Evolutionary conservation across 2,888 invertebrate species (phyloP), one percentile per base, ranked within the genome.

Genomic region (Aphelenchoides bicaudatus): DNA sequence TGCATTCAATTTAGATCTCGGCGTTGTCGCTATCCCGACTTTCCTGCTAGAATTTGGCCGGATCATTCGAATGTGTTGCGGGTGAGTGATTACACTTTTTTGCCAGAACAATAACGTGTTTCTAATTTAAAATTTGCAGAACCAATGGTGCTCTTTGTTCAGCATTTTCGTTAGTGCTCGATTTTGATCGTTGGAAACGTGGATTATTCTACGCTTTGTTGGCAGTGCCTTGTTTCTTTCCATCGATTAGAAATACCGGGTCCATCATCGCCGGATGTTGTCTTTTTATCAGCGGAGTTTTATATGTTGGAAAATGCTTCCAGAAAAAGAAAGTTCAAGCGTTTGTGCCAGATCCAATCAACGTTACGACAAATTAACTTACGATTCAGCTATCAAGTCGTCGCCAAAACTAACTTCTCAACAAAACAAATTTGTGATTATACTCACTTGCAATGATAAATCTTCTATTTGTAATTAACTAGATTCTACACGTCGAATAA

Each of bases 281-380:
- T 27, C 50, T 65, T 6, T 53, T 68, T n/a, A 21, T 62, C 23
- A 50, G 58, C 51, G 65, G 66, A 10, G 48, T 61, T n/a, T 46
- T 65, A 16, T 65, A 65, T 51, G 49, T 67, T 16, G 54, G 29
- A 16, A 65, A 65, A 54, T 43, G 31, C n/a, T 65, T 62, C 37
- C 65, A 65, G 39, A 65, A 65, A 56, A 65, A 65, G 56, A 65
- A 65, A 67, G 57, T 65, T 1, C 46, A 52, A 5, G 39, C 65
- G 16, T 62, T 46, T 3, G 47, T 54, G 2, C 28, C 47, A 8
- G 55, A 54, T 21, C 55, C 55, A 23, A 23, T 16, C 37, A 37
- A 25, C n/a, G 23, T 38, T 1, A 39, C 38, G 21, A 43, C 49
- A 6, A 43, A 27, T 4, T 39, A 27, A 8, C 49, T 39, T 16